These are phyloP conservation scores for Scophthalmus maximus DNA, from an alignment of 2,113 vertebrate genomes.

Conservation along the genomic window DNA sequence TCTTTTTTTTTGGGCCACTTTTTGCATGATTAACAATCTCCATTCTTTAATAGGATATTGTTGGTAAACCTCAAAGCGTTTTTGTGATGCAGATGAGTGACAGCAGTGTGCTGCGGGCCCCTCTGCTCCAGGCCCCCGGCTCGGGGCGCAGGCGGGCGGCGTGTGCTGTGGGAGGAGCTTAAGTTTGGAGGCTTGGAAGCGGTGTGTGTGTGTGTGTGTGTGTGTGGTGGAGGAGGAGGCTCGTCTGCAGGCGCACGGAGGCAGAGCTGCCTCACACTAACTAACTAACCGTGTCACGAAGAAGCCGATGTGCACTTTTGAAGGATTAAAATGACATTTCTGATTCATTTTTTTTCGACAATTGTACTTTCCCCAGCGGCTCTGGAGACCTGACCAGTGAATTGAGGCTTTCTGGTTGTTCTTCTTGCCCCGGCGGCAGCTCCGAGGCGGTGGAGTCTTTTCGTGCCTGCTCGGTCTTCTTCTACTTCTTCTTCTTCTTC, in stretches of 20 bases:
- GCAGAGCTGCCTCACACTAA: no score
- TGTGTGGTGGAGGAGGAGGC: conserved; percentile 40
- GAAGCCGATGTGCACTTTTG: background rate
- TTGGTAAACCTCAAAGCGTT: no score
- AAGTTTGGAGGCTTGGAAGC: conserved; percentile 40
- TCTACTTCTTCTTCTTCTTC: no score
- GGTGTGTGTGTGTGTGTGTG: background rate
- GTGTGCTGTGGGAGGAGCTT: conserved; percentile 64
- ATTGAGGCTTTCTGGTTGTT: no score
- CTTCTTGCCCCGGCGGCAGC: no score
- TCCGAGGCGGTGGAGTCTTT: no score
- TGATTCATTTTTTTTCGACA: no score
- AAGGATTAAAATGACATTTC: conserved; percentile 30
- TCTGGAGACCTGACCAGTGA: no score
- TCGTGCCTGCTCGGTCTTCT: no score
- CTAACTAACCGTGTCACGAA: no score
- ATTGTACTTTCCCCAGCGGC: no score
- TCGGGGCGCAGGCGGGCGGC: conserved; percentile 15
- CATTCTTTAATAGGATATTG: no score
- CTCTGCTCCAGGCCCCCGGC: background rate
- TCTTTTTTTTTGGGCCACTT: background rate
- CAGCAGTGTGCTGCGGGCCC: background rate
- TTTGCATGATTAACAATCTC: background rate
- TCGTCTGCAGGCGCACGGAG: background rate
- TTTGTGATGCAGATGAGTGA: background rate